These are phyloP conservation scores for Chionomys nivalis DNA, from an alignment of 2,113 vertebrate genomes.

Conservation along the genomic window DNA sequence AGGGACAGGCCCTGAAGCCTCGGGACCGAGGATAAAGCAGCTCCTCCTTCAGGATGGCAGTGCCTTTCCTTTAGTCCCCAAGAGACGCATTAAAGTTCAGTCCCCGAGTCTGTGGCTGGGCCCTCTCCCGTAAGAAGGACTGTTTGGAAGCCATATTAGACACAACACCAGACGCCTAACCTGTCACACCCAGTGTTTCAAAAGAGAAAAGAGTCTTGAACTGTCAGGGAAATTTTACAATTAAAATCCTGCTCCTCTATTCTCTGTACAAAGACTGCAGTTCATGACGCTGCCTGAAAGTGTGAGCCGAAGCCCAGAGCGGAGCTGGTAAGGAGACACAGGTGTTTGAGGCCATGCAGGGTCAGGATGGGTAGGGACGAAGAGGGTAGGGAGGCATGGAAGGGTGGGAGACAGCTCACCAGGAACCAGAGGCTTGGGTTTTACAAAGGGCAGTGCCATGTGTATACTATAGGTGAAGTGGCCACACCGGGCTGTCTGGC, in stretches of 20 bases:
- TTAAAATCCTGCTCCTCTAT: neutral
- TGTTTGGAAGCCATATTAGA: fast-evolving
- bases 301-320: neutral
- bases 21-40: neutral
- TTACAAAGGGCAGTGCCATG: neutral
- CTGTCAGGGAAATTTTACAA: neutral
- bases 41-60: neutral
- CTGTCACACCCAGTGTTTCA: neutral
- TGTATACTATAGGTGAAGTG: fast-evolving
- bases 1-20: neutral
- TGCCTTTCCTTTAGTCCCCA: neutral
- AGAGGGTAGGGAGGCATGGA: neutral
- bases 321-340: neutral
- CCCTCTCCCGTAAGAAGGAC: neutral
- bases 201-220: neutral
- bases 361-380: fast-evolving
- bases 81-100: neutral
- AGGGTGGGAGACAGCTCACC: neutral
- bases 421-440: neutral
- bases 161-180: neutral
- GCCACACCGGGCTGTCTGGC: fast-evolving
- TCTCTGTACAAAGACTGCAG: neutral
- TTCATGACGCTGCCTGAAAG: no score
- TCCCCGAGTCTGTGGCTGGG: neutral
- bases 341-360: neutral